Percentiles rank a stretch among this genome's conserved stretches.
phyloP scores from a whole-genome alignment of 1,140 invertebrate genomes.

The Drosophila nigrodunni region DNA sequence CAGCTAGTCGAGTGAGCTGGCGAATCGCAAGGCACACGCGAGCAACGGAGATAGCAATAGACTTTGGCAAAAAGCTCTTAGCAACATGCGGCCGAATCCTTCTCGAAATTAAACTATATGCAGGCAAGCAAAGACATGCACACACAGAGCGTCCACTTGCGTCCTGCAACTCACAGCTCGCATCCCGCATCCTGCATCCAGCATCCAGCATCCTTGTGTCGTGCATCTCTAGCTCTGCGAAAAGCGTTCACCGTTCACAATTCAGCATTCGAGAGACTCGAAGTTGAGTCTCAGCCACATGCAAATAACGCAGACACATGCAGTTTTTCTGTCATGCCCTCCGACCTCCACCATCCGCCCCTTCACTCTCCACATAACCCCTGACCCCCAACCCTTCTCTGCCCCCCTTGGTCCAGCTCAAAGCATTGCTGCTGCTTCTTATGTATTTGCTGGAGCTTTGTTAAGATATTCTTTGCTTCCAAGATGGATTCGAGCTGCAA shows the following conservation, averaged over 20 bases:
- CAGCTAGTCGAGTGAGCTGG: conserved; percentile 32
- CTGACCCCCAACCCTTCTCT: neutral
- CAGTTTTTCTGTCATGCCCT: conserved; percentile 66
- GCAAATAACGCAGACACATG: conserved; percentile 81
- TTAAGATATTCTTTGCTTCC: conserved; percentile 79
- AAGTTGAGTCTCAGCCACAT: conserved; percentile 68
- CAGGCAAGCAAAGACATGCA: conserved; percentile 73
- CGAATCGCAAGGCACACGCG: conserved; percentile 19
- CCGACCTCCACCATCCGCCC: neutral
- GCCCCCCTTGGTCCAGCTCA: neutral
- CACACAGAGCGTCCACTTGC: conserved; percentile 48
- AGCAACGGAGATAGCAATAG: conserved; percentile 45
- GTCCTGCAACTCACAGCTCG: conserved; percentile 1
- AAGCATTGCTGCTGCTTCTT: conserved; percentile 47
- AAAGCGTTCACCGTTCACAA: conserved; percentile 45
- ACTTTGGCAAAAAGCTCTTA: conserved; percentile 70
- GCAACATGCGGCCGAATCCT: conserved; percentile 76
- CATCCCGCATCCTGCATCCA: neutral
- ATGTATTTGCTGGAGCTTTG: conserved; percentile 76
- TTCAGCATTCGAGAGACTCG: conserved; percentile 25
- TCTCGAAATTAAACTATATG: conserved; percentile 82
- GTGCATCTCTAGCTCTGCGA: conserved; percentile 18
- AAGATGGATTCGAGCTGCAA: conserved; percentile 64
- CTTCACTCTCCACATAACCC: neutral
- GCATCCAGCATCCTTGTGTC: conserved; percentile 42